Evolutionary conservation across 1,140 invertebrate species (phyloP), one percentile per base, ranked within the genome.

Genomic region (Mycetomoellerius zeteki): DNA sequence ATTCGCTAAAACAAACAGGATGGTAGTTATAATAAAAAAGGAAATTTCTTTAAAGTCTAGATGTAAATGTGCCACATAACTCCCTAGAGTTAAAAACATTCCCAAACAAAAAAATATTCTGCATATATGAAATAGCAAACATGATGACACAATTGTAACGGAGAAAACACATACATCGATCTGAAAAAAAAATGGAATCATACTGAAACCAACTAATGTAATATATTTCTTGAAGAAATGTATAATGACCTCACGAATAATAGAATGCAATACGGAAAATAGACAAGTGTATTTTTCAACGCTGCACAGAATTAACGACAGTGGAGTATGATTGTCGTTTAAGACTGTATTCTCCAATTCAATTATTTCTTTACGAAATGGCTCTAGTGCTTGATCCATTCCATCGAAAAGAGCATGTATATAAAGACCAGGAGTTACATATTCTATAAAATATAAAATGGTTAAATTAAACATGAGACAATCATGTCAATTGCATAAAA

Each of bases 331-430:
- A 54, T 95, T 94, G 92, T 96, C 95, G 77, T 96, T 93, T 10
- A 96, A 92, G 81, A 96, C 95, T 37, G 92, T 92, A 71, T 93
- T 89, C 91, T 97, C 97, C 73, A 97, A 91, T 27, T 95, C 93
- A 1, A 95, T 88, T 64, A 97, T 94, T 78, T 96, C 95, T 37
- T 96, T 90, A 52, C 95, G 93, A 92, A 96, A 97, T n/a, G 96
- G 95, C 76, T 96, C 93, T 5, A 97, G 93, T 0, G 96, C 96
- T 82, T 95, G 91, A 72, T 96, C 95, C 73, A 97, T 94, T 12
- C 96, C 97, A 93, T 96, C 95, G 30, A 96, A 96, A 82, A 97
- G 96, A 56, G 96, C 96, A 88, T 95, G 95, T 27, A 97, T 91
- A 91, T 97, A 97, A 24, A 96, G 89, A 3, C 97, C 96, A 76